Base-by-base conservation (phyloP, 2,797 vertebrate genomes). In the Potorous gilbertii region DNA sequence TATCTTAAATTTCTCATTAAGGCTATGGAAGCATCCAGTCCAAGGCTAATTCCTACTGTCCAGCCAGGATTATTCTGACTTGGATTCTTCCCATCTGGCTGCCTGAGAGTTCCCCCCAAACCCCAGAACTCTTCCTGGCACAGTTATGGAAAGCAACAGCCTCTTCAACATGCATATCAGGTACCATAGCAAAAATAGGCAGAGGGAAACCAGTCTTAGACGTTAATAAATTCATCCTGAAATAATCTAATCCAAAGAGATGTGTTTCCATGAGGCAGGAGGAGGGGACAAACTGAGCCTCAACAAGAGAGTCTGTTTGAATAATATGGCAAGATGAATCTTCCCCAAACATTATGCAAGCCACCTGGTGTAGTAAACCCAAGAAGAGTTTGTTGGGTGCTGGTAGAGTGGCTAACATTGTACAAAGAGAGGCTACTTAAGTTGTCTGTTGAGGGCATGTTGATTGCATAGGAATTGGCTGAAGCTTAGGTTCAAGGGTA, bases 81-180 rank as follows among this genome's bases (percentile, higher is more conserved):
- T 96, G 95, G 97, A 95, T 91, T 97, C 96, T 96, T 97, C 50
- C 92, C 96, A 50, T 97, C 97, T 97, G 98, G 97, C 96, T 98
- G 95, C 93, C 93, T 96, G 95, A 98, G 97, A 4, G 1, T 94
- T 56, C 95, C 89, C 97, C 95, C 96, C 92, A 92, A 74, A 94
- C 6, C 21, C 40, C 74, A 96, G 96, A 97, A 97, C 54, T 98
- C 95, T 96, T 98, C 97, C 97, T 96, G 96, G 97, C 93, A 97
- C 96, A 98, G 97, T 98, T 97, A 98, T 98, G 97, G 97, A 98
- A 98, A 97, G 96, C 89, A 59, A 91, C 91, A 54, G 55, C 91
- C 21, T 46, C n/a, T 40, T 96, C 96, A 98, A 96, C 97, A 97
- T 95, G 97, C 94, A 97, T 98, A 94, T 98, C 90, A 97, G 92